Base-by-base conservation (phyloP, 1,140 invertebrate species). In the Himalopsyche phryganea region DNA sequence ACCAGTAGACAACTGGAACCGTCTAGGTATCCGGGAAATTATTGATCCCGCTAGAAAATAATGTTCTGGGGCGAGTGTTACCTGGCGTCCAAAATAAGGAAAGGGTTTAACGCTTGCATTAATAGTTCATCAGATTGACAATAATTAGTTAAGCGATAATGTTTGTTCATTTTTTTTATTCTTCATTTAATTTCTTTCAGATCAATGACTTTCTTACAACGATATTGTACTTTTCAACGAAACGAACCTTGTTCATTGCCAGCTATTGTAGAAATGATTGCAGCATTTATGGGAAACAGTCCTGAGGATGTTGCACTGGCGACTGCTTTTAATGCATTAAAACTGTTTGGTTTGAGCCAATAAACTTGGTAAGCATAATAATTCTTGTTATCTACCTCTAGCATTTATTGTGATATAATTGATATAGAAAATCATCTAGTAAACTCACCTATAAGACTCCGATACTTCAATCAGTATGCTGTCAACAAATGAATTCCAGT, bases 241-340 rank as follows among this genome's bases (percentile, higher is more conserved):
- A 98, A 98, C 70, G 94, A 98, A 76, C 94, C 94, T 0, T 96
- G 94, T 76, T 92, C 92, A 13, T 77, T 97, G 51, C 92, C 94
- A 11, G 91, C 91, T 23, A 91, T 94, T 47, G 90, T 96, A 13
- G 94, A 98, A 77, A 89, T 97, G 83, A 86, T 97, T 57, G 92
- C 94, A 15, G 92, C 91, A 19, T 94, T 94, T 71, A 88, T 95
- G 79, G 83, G 84, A 50, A 88, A 87, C 69, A 84, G 83, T 23
- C 89, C 93, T 0, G 91, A 94, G 73, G 92, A 96, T 73, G 89
- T 97, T 13, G 94, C 94, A 1, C 76, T 96, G 52, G 86, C 91
- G 33, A 96, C 94, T 7, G 92, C 94, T 46, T 94, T 93, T 69
- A 97, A 95, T 78, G 93, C 94, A 55, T 80, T 96, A 28, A 94